Conservation (phyloP, 64 coral and sea anemone genomes). For the Acropora yongei region DNA sequence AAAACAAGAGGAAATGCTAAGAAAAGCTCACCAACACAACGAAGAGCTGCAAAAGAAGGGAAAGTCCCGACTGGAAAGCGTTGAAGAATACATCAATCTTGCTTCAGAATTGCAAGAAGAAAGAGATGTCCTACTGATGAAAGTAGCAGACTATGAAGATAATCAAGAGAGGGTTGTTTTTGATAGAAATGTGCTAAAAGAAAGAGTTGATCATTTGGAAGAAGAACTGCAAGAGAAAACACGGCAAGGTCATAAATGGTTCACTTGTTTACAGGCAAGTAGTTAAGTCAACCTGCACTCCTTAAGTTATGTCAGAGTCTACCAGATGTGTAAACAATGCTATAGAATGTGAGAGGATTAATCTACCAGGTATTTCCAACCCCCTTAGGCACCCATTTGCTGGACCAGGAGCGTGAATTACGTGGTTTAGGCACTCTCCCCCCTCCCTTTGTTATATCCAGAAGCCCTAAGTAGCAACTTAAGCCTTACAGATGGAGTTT, state of each 20-base stretch:
- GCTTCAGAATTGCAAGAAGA: conserved; percentile 70
- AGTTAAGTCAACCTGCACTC: background rate
- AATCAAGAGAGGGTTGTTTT: conserved; percentile 78
- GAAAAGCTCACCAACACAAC: conserved; percentile 67
- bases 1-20: conserved; percentile 90
- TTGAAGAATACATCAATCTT: conserved; percentile 80
- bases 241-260: conserved; percentile 88
- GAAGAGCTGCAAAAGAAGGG: conserved; percentile 84
- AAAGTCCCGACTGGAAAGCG: conserved; percentile 60
- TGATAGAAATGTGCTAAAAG: conserved; percentile 71
- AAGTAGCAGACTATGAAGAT: conserved; percentile 75
- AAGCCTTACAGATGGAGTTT: too few relatives aligned
- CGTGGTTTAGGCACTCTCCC: too few relatives aligned
- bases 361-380: too few relatives aligned
- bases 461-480: too few relatives aligned
- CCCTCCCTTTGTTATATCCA: too few relatives aligned
- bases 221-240: conserved; percentile 90
- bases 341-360: too few relatives aligned
- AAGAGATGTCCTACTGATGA: conserved; percentile 72
- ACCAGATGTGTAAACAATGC: too few relatives aligned
- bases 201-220: conserved; percentile 72
- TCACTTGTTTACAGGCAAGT: conserved; percentile 82
- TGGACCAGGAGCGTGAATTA: too few relatives aligned
- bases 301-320: too few relatives aligned
- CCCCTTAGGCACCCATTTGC: too few relatives aligned